A percentile compares a stretch with the other conserved stretches of the same genome.
phyloP scores from a whole-genome alignment of 30 jellyfish, hydroid and myxozoan genomes.

The Chironex yamaguchii region DNA sequence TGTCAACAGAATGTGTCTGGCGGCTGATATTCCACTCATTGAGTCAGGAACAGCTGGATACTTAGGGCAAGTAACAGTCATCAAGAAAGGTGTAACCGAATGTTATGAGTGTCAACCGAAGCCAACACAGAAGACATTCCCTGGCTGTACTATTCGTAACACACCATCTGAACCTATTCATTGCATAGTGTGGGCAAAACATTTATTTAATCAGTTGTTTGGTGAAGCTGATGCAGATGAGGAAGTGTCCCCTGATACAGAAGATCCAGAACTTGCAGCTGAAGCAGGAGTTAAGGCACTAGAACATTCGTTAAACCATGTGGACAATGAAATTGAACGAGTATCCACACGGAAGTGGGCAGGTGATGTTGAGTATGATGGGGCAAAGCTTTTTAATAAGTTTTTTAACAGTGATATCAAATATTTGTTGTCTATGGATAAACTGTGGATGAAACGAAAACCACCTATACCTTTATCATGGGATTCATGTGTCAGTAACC shows the following conservation, averaged over 20 bases:
- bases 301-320: constrained; percentile 15
- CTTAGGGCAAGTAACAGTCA: constrained; percentile 96
- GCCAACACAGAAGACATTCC: constrained; percentile 91
- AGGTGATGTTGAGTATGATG: constrained; percentile 75
- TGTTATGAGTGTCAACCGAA: constrained; percentile 99
- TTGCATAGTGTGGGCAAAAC: constrained; percentile 99
- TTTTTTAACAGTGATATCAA: constrained; percentile 81
- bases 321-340: constrained; percentile 70
- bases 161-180: constrained; percentile 99
- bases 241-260: constrained; percentile 98
- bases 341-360: constrained; percentile 97
- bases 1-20: constrained; percentile 97
- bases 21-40: constrained; percentile 95
- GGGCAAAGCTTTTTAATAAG: constrained; percentile 83
- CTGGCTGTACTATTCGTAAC: constrained; percentile 99
- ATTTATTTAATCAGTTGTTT: constrained; percentile 85
- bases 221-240: constrained; percentile 97
- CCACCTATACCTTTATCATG: constrained; percentile 88
- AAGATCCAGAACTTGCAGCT: constrained; percentile 86
- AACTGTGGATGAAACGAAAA: constrained; percentile 88
- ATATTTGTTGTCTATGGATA: constrained; percentile 90
- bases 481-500: constrained; percentile 6
- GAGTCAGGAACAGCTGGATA: constrained; percentile 99
- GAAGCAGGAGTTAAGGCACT: constrained; percentile 39
- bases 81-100: constrained; percentile 90